These are phyloP conservation scores for Enhydra lutris DNA, from an alignment of 2,113 vertebrate species.

Conservation along the genomic window DNA sequence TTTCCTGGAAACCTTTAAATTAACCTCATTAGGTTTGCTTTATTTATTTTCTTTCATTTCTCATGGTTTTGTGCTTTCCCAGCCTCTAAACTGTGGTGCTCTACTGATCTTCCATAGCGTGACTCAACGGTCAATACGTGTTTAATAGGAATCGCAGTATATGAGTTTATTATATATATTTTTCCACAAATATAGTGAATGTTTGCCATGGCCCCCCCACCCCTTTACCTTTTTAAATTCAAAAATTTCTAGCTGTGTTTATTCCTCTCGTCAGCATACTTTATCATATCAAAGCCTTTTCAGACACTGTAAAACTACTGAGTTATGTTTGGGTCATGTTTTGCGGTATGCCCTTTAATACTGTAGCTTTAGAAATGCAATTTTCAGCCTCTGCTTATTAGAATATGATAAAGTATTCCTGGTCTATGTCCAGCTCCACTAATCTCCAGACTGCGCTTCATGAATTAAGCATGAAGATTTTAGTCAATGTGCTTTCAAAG, in stretches of 20 bases:
- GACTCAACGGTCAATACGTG: constrained; percentile 78
- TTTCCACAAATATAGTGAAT: constrained; percentile 80
- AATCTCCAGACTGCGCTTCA: constrained; percentile 90
- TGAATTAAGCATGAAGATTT: constrained; percentile 96
- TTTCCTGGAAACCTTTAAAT: constrained; percentile 58
- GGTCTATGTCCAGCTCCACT: constrained; percentile 88
- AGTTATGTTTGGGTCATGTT: constrained; percentile 94
- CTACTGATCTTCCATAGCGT: constrained; percentile 69
- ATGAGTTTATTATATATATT: constrained; percentile 81
- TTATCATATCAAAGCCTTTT: constrained; percentile 97
- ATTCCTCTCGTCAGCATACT: constrained; percentile 97
- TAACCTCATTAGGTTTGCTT: constrained; percentile 74
- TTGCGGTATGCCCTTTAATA: constrained; percentile 96
- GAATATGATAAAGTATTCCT: constrained; percentile 99
- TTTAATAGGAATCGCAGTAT: constrained; percentile 79
- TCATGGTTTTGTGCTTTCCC: background rate
- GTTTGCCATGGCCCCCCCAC: constrained; percentile 61
- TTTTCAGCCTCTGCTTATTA: constrained; percentile 98
- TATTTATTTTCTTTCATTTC: constrained; percentile 67
- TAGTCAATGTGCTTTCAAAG: constrained; percentile 92
- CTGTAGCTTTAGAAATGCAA: constrained; percentile 98
- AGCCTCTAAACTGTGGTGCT: constrained; percentile 73
- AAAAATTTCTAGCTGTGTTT: constrained; percentile 89
- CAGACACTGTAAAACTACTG: constrained; percentile 90
- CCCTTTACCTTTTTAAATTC: constrained; percentile 79